Evolutionary conservation across 2,888 invertebrate genomes (phyloP), one percentile per base, ranked within the genome.

Genomic region (Cabera pusaria): DNA sequence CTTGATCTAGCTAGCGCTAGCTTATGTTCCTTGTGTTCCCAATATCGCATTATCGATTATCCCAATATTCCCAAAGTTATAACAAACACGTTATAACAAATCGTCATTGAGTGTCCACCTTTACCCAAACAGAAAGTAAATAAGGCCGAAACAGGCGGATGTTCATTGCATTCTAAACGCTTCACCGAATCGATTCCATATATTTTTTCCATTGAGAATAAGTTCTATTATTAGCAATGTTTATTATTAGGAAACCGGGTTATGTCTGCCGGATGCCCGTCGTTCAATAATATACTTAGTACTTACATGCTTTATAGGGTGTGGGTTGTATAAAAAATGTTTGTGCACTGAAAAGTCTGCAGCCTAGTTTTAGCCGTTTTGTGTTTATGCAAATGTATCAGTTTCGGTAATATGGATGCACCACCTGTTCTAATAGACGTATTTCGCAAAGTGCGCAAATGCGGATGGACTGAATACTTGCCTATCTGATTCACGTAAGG

Each of bases 91-190:
- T n/a, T n/a, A n/a, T n/a, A n/a, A n/a, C n/a, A 6, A 14, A 12
- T 23, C 8, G 25, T 21, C 1, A 5, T 26, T 31, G 34, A 21
- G 21, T 36, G 28, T 43, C 28, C 38, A 39, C 42, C 40, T 40
- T 42, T 36, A 34, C 24, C 27, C 28, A 42, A 23, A 29, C 29
- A 18, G 29, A 22, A 32, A 28, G 23, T 43, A 49, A 45, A 44
- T 52, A 56, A 44, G 48, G 48, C 27, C 44, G 19, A 49, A 36
- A 24, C 38, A 19, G 38, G 38, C 58, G 58, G 54, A 54, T 56
- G 46, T 45, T 42, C 34, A 44, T 48, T 36, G 39, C 33, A 46
- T 41, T 43, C 25, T 37, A 16, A 40, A 42, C 44, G 47, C 38
- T 47, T 35, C 38, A 46, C 33, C 33, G 41, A 37, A 37, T 44